Evolutionary conservation across 2,113 vertebrate species (phyloP).

Genomic region (Silurus meridionalis): DNA sequence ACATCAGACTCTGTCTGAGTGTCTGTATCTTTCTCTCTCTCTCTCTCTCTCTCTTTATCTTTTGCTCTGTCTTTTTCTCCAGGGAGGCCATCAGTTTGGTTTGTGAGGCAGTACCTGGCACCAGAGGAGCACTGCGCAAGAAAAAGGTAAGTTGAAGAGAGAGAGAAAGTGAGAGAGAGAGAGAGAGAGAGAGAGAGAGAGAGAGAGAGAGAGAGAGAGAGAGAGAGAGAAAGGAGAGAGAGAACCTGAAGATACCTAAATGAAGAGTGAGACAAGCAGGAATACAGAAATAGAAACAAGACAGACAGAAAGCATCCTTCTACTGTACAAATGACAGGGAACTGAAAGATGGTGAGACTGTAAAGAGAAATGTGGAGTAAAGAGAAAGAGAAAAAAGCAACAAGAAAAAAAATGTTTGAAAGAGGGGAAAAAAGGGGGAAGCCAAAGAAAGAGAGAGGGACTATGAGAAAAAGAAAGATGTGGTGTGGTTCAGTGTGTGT

Average conservation of each 20-base stretch:
- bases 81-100: conserved; percentile 97
- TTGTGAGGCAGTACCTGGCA: conserved; percentile 89
- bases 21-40: conserved; percentile 17
- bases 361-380: background rate
- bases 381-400: conserved; percentile 18
- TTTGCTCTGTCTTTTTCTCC: conserved; percentile 45
- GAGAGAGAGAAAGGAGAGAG: conserved; percentile 45
- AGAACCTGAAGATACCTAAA: conserved; percentile 4
- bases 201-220: conserved; percentile 6
- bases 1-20: too few species aligned
- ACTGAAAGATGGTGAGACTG: background rate
- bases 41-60: conserved; percentile 5
- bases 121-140: conserved; percentile 93
- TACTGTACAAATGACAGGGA: background rate
- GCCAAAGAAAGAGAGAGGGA: conserved; percentile 50
- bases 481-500: conserved; percentile 64
- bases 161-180: background rate
- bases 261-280: conserved; percentile 18
- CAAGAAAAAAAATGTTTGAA: conserved; percentile 8
- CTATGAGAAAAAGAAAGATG: conserved; percentile 44
- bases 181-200: conserved; percentile 27
- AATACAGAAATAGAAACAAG: conserved; percentile 42
- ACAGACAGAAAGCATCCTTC: conserved; percentile 33
- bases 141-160: conserved; percentile 82
- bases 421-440: conserved; percentile 31